Evolutionary conservation across 2,888 invertebrate genomes (phyloP), one percentile per base, ranked within the genome.

Genomic region (Drosophila mimetica): DNA sequence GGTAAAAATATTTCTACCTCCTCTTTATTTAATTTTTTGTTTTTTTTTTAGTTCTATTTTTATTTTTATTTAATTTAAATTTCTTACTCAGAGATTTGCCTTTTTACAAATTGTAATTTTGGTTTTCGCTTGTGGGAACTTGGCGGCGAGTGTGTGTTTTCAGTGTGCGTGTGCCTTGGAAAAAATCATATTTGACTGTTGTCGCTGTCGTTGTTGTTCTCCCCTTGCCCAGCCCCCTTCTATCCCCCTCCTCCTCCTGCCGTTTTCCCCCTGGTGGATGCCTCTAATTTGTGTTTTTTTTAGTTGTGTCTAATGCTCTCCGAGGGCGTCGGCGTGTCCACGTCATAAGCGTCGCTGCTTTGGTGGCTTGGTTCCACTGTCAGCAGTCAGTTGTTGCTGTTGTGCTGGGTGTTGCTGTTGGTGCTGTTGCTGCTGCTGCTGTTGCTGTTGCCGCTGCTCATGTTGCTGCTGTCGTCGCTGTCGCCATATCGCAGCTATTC

Each of bases 231-330:
- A 8, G 32, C 18, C 18, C 22, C 9, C 22, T 8, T 1, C n/a
- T 22, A 16, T 1, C 8, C 11, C 5, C 18, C 13, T 13, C 20
- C n/a, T 2, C 14, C 20, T 0, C 18, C 25, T 5, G 2, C 6
- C 9, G 2, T n/a, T 14, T 20, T 13, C 11, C 16, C 28, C 39
- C 42, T 63, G 32, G 61, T 44, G 61, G 69, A 58, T 57, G 66
- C 55, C 63, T 74, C 70, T 76, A 86, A 87, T 84, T 86, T 89
- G 75, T 85, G 67, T 77, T 20, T 37, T 46, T 46, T 44, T 67
- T 74, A 76, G 80, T 78, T 79, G 82, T 82, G 79, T 84, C 79
- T 77, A 79, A 85, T 81, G 66, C 85, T 85, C 86, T 78, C 82
- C 74, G 82, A 86, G 85, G 87, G 82, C 87, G 82, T 67, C 67